Conservation (phyloP, 2,797 vertebrate species). For the Hoplostethus mediterraneus region DNA sequence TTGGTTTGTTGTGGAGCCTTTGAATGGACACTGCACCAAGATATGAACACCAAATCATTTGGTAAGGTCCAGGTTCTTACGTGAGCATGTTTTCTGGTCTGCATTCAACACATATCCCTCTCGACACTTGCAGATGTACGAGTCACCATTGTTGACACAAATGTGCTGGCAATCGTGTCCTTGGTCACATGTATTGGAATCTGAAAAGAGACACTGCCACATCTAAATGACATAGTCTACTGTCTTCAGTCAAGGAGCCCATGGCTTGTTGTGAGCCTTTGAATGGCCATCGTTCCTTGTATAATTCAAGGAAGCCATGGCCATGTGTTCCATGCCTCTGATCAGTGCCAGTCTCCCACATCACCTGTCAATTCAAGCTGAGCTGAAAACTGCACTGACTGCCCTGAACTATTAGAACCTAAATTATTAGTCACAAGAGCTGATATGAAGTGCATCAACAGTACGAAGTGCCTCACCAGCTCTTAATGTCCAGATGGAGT, state of each 20-base stretch:
- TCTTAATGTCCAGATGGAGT: background rate
- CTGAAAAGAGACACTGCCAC: slow-evolving; percentile 54
- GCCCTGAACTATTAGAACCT: background rate
- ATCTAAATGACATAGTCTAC: slow-evolving; percentile 7
- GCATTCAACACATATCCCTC: slow-evolving; percentile 78
- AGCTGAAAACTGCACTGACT: slow-evolving; percentile 39
- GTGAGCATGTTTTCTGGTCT: slow-evolving; percentile 80
- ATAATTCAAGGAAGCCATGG: background rate
- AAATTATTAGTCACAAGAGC: background rate
- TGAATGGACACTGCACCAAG: background rate
- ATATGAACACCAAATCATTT: slow-evolving; percentile 5
- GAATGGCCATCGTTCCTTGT: background rate
- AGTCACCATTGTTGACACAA: slow-evolving; percentile 69
- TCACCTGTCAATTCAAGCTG: slow-evolving; percentile 26
- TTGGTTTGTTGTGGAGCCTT: background rate
- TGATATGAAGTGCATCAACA: background rate
- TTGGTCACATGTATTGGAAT: slow-evolving; percentile 68
- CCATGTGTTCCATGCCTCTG: slow-evolving; percentile 46
- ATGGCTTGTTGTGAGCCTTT: background rate
- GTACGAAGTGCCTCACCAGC: background rate
- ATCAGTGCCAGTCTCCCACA: background rate
- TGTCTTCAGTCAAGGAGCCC: background rate
- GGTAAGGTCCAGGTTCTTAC: slow-evolving; percentile 60
- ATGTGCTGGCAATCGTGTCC: slow-evolving; percentile 81
- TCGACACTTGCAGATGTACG: slow-evolving; percentile 77